Base-by-base conservation (phyloP, 23 tunicate species). In the Aplidium turbinatum region DNA sequence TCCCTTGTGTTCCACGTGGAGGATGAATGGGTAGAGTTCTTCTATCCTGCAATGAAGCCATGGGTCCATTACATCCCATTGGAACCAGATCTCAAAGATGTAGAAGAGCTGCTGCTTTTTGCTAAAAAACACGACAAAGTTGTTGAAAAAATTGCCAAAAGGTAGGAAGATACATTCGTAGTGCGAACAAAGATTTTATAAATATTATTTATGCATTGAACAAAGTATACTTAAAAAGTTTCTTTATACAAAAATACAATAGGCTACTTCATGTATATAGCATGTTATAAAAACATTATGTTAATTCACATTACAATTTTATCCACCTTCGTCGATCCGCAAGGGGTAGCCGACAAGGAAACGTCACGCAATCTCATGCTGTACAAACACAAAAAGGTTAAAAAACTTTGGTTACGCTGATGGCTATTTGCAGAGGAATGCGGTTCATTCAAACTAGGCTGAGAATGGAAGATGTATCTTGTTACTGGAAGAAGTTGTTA, bases 51-150 rank as follows among this genome's bases (percentile, higher is more conserved):
- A 4, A 35, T 91, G 2, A 91, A 65, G 33, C 97, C 97, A 3
- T 91, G 97, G 97, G 79, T 80, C 23, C 97, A 91, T 60, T 91
- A 84, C 56, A 79, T 91, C 35, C 97, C 97, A 16, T 83, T 91
- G 7, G 50, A 35, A 0, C 67, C 79, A 11, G 35, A 56, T 32
- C 21, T 91, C 35, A 35, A 47, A n/a, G 68, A 84, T n/a, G 86
- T 91, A 5, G 91, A 91, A 65, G 92, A 84, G 50, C 58, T 91
- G 31, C 69, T 84, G 32, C 0, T 47, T 7, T 91, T 91, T 56
- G 97, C 92, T 31, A 47, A 66, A 63, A 84, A 84, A 38, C 79
- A 91, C 60, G 91, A 91, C 69, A 75, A 78, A 31, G 79, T 79
- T 28, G 82, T 84, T 29, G 74, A 79, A 48, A 34, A 84, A 62